Evolutionary conservation across 2,113 vertebrate species (phyloP), one percentile per base, ranked within the genome.

Genomic region (Cryptomyrus ogoouensis): DNA sequence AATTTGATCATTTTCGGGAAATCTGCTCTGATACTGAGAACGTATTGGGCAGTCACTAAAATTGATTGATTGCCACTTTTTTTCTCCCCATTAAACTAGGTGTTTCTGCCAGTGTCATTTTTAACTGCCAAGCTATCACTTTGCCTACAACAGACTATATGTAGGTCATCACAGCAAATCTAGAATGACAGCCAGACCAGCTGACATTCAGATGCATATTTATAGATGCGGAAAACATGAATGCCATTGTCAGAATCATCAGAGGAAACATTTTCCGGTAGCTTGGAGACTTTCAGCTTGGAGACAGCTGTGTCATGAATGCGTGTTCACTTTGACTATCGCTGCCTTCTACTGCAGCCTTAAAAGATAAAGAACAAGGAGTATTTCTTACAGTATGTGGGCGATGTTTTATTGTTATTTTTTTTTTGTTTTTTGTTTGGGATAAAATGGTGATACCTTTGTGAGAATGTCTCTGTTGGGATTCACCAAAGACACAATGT

Each of bases 161-260:
- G 52, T 89, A 85, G 52, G 80, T 27, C 52, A 89, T 85, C 80
- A 35, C 21, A 58, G 89, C 80, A 84, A 89, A 89, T 85, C 52
- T 39, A 88, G 87, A 88, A 53, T 89, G 89, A 89, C 80, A 85
- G 52, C 39, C 52, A 85, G 83, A 85, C 80, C 77, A 85, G 52
- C 52, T 89, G 24, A 85, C 35, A 56, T 50, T 62, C 77, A 39
- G 31, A 58, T 89, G 89, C 35, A 58, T 56, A 85, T 56, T 56
- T 46, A 53, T 80, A 89, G 50, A 52, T 47, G 12, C 24, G 7
- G 15, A 27, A 88, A 88, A 66, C 87, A 58, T 83, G 49, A 84
- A 44, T 58, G 89, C 80, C 56, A 84, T 44, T 56, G 77, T 89
- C 89, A 58, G 39, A 58, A 56, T 87, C 85, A 35, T 87, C 13